These are phyloP conservation scores for Eurystomus glaucurus DNA, from an alignment of 2,797 vertebrate genomes.

Conservation along the genomic window DNA sequence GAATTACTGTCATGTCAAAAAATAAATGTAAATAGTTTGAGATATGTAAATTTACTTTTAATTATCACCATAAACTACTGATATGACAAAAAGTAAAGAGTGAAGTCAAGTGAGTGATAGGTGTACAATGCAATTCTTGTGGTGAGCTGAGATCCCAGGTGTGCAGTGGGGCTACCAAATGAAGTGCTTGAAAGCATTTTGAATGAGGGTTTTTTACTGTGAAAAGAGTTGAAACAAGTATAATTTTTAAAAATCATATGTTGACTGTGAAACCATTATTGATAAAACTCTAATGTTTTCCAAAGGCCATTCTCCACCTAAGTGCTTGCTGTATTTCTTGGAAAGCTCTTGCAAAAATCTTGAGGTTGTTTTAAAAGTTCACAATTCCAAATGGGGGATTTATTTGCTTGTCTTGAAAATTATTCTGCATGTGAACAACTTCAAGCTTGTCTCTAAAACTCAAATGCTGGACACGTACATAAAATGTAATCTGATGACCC, in stretches of 20 bases:
- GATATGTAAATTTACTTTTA: constrained; percentile 25
- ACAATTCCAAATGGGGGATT: neutral
- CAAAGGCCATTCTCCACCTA: neutral
- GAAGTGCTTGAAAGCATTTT: neutral
- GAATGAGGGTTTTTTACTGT: neutral
- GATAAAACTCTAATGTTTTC: neutral
- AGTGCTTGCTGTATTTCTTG: neutral
- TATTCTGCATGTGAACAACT: neutral
- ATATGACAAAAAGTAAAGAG: neutral
- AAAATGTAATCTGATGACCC: neutral
- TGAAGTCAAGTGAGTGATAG: neutral
- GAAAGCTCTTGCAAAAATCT: neutral
- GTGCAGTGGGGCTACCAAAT: neutral
- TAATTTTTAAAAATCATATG: neutral
- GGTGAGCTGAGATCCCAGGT: neutral
- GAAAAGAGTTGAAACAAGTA: neutral
- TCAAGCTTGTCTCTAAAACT: neutral
- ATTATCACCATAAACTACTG: constrained; percentile 2
- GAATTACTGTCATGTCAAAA: neutral
- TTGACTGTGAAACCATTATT: neutral
- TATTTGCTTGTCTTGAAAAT: neutral
- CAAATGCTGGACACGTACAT: neutral
- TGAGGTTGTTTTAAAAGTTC: neutral
- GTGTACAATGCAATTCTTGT: neutral
- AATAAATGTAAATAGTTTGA: neutral